These are phyloP conservation scores for Brachionichthys hirsutus DNA, from an alignment of 2,113 vertebrate species.

Conservation along the genomic window DNA sequence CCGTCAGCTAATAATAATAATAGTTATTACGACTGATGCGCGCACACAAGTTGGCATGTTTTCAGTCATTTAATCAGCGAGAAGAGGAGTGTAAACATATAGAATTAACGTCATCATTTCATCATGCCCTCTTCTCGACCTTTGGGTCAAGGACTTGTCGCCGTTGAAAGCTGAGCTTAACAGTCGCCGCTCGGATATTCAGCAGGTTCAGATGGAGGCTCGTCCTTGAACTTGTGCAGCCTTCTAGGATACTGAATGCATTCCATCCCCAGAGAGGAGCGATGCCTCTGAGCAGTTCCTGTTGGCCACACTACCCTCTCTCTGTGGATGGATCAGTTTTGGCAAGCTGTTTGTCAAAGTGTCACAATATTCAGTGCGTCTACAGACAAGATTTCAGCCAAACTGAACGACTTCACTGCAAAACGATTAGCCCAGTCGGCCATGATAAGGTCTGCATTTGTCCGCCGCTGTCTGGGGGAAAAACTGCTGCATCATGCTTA, in stretches of 20 bases:
- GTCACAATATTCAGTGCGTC: constrained; percentile 63
- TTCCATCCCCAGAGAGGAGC: constrained; percentile 45
- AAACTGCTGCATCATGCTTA: too few relatives aligned
- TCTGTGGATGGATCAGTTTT: constrained; percentile 49
- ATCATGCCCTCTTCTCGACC: constrained; percentile 25
- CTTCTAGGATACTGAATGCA: constrained; percentile 60
- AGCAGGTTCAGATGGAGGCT: constrained; percentile 31
- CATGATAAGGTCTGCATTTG: too few relatives aligned
- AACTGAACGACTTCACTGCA: constrained; percentile 25
- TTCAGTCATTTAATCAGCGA: constrained; percentile 5
- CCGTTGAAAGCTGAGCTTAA: constrained; percentile 27
- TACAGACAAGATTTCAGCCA: constrained; percentile 50
- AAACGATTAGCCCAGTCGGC: too few relatives aligned
- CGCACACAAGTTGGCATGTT: not conserved
- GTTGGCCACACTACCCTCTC: constrained; percentile 39
- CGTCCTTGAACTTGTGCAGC: constrained; percentile 63
- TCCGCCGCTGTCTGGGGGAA: too few relatives aligned
- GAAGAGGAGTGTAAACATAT: constrained; percentile 35
- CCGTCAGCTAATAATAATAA: too few relatives aligned
- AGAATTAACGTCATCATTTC: constrained; percentile 43
- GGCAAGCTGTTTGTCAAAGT: constrained; percentile 73
- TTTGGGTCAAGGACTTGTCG: constrained; percentile 39
- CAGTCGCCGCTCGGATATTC: constrained; percentile 22
- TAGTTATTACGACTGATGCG: not conserved
- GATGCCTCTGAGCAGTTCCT: constrained; percentile 8